Evolutionary conservation across 2,888 invertebrate species (phyloP).

Genomic region (Drosophila kambysellisi): DNA sequence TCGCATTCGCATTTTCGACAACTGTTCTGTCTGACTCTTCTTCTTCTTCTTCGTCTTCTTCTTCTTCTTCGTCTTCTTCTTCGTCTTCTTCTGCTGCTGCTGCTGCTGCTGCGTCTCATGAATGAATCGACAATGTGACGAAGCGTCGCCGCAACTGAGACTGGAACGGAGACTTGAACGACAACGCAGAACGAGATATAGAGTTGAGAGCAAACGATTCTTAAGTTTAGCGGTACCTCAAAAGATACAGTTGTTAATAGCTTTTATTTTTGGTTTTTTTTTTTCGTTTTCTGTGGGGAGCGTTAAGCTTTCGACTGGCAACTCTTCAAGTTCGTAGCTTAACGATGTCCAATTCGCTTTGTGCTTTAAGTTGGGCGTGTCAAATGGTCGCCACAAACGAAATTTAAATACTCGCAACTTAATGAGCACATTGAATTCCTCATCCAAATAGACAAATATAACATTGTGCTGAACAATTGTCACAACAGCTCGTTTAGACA

Average conservation of each 20-base stretch:
- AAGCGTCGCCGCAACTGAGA: background rate
- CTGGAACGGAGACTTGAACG: slow-evolving; percentile 5
- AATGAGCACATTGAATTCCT: slow-evolving; percentile 22
- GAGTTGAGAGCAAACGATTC: slow-evolving; percentile 36
- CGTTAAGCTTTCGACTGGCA: slow-evolving; percentile 14
- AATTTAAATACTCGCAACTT: slow-evolving; percentile 31
- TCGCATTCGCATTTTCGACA: slow-evolving; percentile 48
- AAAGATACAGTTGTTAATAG: slow-evolving; percentile 75
- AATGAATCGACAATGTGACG: slow-evolving; percentile 58
- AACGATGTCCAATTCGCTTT: slow-evolving; percentile 42
- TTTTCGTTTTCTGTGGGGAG: background rate
- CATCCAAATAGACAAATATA: slow-evolving; percentile 25
- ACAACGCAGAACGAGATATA: slow-evolving; percentile 40
- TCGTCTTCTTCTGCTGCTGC: background rate
- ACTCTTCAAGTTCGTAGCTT: slow-evolving; percentile 25
- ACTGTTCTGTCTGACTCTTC: slow-evolving; percentile 28
- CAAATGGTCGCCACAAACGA: slow-evolving; percentile 26
- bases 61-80: slow-evolving; percentile 5
- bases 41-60: background rate
- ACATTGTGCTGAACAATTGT: slow-evolving; percentile 34
- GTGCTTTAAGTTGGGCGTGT: slow-evolving; percentile 50
- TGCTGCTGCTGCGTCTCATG: slow-evolving; percentile 26
- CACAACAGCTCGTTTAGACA: slow-evolving; percentile 25
- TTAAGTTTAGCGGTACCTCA: slow-evolving; percentile 64
- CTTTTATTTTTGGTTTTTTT: slow-evolving; percentile 16